Base-by-base conservation (phyloP, 30 jellyfish, hydroid and myxozoan genomes). In the Turritopsis rubra region DNA sequence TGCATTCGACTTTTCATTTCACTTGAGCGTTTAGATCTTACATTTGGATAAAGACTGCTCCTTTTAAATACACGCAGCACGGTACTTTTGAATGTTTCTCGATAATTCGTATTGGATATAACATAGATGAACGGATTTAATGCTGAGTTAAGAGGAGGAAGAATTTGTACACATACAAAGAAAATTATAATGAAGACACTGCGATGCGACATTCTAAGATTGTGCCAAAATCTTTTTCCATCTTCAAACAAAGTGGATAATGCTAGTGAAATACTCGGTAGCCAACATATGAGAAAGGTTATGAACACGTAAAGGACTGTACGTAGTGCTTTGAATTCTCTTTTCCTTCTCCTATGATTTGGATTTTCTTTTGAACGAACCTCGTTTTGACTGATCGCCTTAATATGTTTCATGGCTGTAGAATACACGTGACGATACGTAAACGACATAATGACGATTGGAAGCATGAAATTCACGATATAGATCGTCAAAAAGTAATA, bases 71-170 rank as follows among this genome's bases (percentile, higher is more conserved):
- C 60, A 41, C 77, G 77, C 9, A 0, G 31, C 9, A 68, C 19
- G 31, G 30, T 68, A n/a, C 0, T 19, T 68, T 68, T 68, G 0
- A 68, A 68, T n/a, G 9, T 22, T 68, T 23, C 9, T n/a, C 77
- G 77, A 71, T 65, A 82, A 9, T 82, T 87, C 30, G 70, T 82
- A 41, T 82, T 82, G 20, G 76, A 41, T 20, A 82, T 82, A 16
- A 82, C 88, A 66, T 82, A 82, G 20, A 82, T 82, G 31, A 66
- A 82, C 29, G 88, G 88, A 29, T 82, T 82, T 29, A 85, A 65
- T 23, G 88, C 65, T 26, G 88, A 82, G 70, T 82, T 82, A 16
- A 82, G 66, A 16, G 88, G 85, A 18, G 88, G 88, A 16, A 82
- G 70, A n/a, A 71, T 80, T 21, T 52, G 75, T 16, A 76, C 66